Evolutionary conservation across 2,113 vertebrate genomes (phyloP).

Genomic region (Todiramphus chloris): DNA sequence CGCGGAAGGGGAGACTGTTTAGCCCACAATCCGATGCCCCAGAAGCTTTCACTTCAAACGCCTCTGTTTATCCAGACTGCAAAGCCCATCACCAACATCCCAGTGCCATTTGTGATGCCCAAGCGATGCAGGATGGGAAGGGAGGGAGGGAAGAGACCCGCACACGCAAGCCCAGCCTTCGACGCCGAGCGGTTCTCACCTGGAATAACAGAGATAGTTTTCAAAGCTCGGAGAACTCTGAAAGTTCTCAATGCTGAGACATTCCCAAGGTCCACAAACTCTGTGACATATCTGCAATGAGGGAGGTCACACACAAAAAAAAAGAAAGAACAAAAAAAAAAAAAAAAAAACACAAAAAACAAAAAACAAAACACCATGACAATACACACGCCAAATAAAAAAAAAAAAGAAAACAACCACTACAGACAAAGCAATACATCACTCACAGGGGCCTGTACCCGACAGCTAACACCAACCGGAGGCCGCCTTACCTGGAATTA

Average conservation of each 20-base stretch:
- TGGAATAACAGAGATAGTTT: constrained; percentile 99
- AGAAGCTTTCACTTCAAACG: not conserved
- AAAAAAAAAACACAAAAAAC: too few species aligned
- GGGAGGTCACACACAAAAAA: constrained; percentile 94
- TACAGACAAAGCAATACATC: constrained; percentile 87
- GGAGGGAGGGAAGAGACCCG: not conserved
- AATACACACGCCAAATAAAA: constrained; percentile 84
- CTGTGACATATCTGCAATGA: constrained; percentile 99
- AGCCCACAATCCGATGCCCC: not conserved
- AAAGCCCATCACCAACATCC: constrained; percentile 89
- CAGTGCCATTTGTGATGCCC: constrained; percentile 76
- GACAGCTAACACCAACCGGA: constrained; percentile 93
- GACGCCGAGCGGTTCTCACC: constrained; percentile 92
- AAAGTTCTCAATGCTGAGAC: constrained; percentile 99
- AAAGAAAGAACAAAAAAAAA: not conserved
- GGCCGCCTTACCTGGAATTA: constrained; percentile 97
- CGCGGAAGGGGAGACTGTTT: fast-evolving
- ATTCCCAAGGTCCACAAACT: constrained; percentile 99
- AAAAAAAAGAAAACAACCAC: constrained; percentile 77
- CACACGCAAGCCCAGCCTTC: constrained; percentile 43
- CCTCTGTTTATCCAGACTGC: constrained; percentile 77
- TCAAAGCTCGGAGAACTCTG: constrained; percentile 99
- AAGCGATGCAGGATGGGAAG: constrained; percentile 27
- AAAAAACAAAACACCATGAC: constrained; percentile 83
- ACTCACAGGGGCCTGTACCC: constrained; percentile 91